Base-by-base conservation (phyloP, 2,797 vertebrate genomes). In the Crenuchus spilurus region DNA sequence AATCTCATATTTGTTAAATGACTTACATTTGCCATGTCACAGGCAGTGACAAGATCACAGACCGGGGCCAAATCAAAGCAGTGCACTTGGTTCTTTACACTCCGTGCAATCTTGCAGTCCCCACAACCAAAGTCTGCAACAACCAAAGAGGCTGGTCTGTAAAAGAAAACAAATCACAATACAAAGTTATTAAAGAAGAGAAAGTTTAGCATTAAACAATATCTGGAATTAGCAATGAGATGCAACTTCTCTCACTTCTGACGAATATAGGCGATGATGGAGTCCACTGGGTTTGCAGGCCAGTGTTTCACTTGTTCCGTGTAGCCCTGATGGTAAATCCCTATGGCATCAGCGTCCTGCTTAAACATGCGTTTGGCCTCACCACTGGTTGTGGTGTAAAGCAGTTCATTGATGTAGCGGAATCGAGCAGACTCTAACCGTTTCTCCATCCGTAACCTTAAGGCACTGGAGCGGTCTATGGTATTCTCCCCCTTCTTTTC, bases 121-220 rank as follows among this genome's bases (percentile, higher is more conserved):
- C 97, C 97, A 0, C 97, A 98, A 2, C 97, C 97, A 0, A 99
- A 98, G 86, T 99, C 97, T 0, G 96, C 96, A 16, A 98, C 94
- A 67, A 97, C 93, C 3, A 95, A 86, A 6, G 95, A 93, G 0
- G 92, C 14, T 0, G 96, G 89, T 51, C 97, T 99, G 84, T 0
- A 39, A 52, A 82, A 2, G 3, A 16, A 41, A 26, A 28, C n/a
- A 26, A 42, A 14, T 14, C 8, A 63, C 1, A 3, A 42, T 20
- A 2, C 1, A 60, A 7, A 16, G n/a, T 22, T 22, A 24, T 24
- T 49, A 10, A 49, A 49, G 1, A 49, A 1, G 44, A 30, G 6
- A 52, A 63, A 30, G 0, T 48, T 68, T 26, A 52, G 20, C 1
- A 8, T 2, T 30, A 4, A 54, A 49, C 18, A 31, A 6, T n/a